These are phyloP conservation scores for Parus major DNA, from an alignment of 2,113 vertebrate genomes.

Conservation along the genomic window DNA sequence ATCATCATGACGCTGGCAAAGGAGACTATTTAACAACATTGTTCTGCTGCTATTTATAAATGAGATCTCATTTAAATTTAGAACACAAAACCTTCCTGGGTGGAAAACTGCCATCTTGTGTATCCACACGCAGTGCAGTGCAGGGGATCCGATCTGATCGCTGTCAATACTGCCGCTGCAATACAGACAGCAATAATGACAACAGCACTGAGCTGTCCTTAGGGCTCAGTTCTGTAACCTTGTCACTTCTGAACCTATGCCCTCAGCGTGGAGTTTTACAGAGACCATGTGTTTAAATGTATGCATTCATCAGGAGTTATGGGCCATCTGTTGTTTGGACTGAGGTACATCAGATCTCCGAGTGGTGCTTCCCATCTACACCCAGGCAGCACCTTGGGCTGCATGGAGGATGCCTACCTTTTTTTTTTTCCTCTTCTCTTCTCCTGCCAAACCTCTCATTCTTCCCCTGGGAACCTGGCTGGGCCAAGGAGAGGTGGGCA, in stretches of 20 bases:
- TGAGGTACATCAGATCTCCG: background rate
- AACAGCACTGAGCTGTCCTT: background rate
- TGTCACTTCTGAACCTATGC: background rate
- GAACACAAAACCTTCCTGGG: constrained; percentile 10
- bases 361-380: background rate
- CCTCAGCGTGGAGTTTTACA: background rate
- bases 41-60: constrained; percentile 54
- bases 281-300: background rate
- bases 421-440: background rate
- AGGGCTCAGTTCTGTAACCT: background rate
- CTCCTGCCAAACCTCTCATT: background rate
- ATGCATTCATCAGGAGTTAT: background rate
- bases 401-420: fast-evolving
- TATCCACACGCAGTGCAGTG: background rate
- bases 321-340: background rate
- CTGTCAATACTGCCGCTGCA: background rate
- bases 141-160: background rate
- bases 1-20: background rate
- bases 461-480: background rate
- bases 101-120: constrained; percentile 39
- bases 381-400: background rate
- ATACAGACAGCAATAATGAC: background rate
- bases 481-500: background rate
- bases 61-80: constrained; percentile 32
- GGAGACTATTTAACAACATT: constrained; percentile 27